These are phyloP conservation scores for Dallia pectoralis DNA, from an alignment of 2,797 vertebrate species.

Conservation along the genomic window DNA sequence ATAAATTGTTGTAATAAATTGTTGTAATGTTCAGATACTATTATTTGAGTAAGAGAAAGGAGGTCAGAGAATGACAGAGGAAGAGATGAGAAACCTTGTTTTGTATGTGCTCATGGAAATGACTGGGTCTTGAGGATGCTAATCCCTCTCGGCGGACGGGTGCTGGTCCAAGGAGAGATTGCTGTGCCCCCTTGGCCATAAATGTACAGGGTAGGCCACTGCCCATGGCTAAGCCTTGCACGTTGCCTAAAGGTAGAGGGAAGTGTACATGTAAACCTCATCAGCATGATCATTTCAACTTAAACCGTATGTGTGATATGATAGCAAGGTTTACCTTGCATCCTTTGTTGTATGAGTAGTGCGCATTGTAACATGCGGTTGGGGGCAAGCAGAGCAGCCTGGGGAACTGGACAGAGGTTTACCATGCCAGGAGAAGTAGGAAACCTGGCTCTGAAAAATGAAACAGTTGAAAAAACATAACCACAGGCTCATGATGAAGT, in stretches of 20 bases:
- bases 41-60: neutral
- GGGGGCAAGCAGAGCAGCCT: neutral
- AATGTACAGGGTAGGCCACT: neutral
- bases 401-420: neutral
- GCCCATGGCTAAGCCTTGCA: neutral
- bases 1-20: neutral
- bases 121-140: neutral
- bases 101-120: neutral
- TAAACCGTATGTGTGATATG: neutral
- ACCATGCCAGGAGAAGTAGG: neutral
- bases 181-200: neutral
- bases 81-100: neutral
- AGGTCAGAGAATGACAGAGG: neutral
- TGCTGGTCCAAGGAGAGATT: constrained; percentile 2
- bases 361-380: neutral
- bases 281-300: neutral
- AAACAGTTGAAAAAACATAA: neutral
- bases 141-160: neutral
- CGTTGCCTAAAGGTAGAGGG: neutral
- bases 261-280: neutral
- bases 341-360: neutral
- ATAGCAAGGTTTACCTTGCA: neutral
- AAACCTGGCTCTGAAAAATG: neutral
- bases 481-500: neutral
- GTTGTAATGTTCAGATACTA: neutral